Evolutionary conservation across 2,113 vertebrate species (phyloP).

Genomic region (Dicrurus megarhynchus): DNA sequence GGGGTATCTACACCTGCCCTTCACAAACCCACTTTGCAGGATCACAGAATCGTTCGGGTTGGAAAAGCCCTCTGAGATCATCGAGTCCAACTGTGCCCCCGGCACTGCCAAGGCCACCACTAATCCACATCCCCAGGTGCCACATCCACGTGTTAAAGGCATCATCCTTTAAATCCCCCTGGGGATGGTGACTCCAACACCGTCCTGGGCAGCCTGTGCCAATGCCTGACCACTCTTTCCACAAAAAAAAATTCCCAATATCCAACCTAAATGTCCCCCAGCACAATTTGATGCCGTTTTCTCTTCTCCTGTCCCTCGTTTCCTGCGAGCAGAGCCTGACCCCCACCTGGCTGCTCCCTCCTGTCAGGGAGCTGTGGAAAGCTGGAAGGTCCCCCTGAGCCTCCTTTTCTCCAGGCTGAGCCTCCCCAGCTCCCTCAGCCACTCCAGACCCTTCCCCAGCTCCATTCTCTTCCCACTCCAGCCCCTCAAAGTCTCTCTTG

Average conservation of each 20-base stretch:
- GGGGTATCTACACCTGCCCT: rapidly evolving
- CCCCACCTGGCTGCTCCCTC: rapidly evolving
- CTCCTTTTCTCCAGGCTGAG: not conserved
- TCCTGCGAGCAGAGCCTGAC: not conserved
- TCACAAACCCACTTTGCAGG: rapidly evolving
- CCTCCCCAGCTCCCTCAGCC: not conserved
- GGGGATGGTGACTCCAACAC: not conserved
- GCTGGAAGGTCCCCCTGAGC: not conserved
- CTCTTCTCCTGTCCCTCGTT: not conserved
- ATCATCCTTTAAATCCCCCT: not conserved
- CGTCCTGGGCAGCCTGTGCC: not conserved
- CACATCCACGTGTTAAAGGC: rapidly evolving
- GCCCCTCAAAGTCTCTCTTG: not conserved
- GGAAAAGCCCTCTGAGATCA: not conserved
- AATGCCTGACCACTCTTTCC: not conserved
- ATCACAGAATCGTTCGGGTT: rapidly evolving
- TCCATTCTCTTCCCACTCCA: rapidly evolving
- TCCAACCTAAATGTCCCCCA: not conserved
- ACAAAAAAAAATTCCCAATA: rapidly evolving
- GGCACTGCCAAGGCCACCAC: not conserved
- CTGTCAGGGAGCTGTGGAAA: not conserved
- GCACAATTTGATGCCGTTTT: rapidly evolving
- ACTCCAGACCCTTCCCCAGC: not conserved
- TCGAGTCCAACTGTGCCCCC: not conserved
- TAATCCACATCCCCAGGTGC: not conserved